Evolutionary conservation across 2,797 vertebrate genomes (phyloP).

Genomic region (Dryobates pubescens): DNA sequence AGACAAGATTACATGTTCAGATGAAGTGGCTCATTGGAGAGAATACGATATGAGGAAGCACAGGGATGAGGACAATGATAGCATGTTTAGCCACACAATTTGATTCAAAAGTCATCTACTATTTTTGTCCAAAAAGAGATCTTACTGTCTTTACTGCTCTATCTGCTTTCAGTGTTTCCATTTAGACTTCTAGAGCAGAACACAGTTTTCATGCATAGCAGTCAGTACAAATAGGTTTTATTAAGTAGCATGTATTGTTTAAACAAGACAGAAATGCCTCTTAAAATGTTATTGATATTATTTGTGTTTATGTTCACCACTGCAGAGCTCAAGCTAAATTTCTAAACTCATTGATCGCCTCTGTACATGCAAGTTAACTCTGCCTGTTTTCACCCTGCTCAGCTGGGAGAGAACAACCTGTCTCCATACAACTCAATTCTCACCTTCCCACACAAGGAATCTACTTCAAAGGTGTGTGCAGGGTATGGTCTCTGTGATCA

Average conservation of each 20-base stretch:
- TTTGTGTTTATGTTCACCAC: not conserved
- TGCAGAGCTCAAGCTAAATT: not conserved
- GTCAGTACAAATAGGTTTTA: not conserved
- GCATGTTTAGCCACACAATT: not conserved
- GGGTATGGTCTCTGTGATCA: not conserved
- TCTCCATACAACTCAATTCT: not conserved
- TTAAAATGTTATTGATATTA: not conserved
- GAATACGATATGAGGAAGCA: not conserved
- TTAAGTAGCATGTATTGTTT: not conserved
- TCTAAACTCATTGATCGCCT: not conserved
- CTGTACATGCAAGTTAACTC: not conserved
- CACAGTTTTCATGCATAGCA: not conserved
- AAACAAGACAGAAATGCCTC: not conserved
- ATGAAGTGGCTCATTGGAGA: not conserved
- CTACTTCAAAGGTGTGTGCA: not conserved
- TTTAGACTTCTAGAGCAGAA: not conserved
- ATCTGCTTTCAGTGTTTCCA: not conserved
- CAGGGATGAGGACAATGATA: not conserved
- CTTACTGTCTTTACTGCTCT: not conserved
- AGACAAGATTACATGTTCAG: not conserved
- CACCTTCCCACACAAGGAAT: not conserved
- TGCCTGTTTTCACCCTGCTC: not conserved
- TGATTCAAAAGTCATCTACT: not conserved
- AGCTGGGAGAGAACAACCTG: not conserved
- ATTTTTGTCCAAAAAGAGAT: not conserved